A percentile compares a stretch with the other conserved stretches of the same genome.
Evolutionary conservation across 1,140 invertebrate species (phyloP).

Genomic region (Achroia grisella): DNA sequence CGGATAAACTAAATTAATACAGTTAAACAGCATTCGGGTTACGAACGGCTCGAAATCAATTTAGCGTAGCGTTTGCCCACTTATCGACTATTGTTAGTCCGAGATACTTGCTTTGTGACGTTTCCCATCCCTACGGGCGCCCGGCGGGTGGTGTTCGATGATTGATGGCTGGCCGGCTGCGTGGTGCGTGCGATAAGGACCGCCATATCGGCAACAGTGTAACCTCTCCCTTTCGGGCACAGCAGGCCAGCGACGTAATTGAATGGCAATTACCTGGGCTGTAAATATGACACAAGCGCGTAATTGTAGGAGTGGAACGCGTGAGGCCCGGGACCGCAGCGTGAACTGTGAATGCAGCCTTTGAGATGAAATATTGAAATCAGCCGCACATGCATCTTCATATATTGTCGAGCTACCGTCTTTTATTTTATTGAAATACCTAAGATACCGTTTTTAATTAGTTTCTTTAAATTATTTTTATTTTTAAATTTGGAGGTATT

Average conservation of each 20-base stretch:
- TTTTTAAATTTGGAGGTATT: no score
- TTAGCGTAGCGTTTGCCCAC: conserved; percentile 60
- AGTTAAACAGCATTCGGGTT: conserved; percentile 34
- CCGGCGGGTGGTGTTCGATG: conserved; percentile 63
- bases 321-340: conserved; percentile 50
- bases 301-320: conserved; percentile 68
- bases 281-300: conserved; percentile 72
- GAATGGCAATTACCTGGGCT: conserved; percentile 72
- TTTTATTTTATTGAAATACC: conserved; percentile 6
- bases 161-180: conserved; percentile 64
- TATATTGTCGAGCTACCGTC: conserved; percentile 9
- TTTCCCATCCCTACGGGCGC: conserved; percentile 59
- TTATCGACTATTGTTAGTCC: conserved; percentile 61
- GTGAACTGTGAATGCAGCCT: conserved; percentile 45
- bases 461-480: neutral
- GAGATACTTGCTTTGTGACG: conserved; percentile 51
- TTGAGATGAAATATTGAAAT: conserved; percentile 63
- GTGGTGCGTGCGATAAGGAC: conserved; percentile 30
- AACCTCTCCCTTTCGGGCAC: conserved; percentile 35
- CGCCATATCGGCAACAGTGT: conserved; percentile 14
- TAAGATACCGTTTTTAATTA: conserved; percentile 1
- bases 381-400: conserved; percentile 32
- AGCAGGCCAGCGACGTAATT: conserved; percentile 61
- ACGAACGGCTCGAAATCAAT: conserved; percentile 56
- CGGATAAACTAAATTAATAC: conserved; percentile 30